Conservation (phyloP, 1,140 invertebrate genomes). For the Neoseiulus cucumeris region DNA sequence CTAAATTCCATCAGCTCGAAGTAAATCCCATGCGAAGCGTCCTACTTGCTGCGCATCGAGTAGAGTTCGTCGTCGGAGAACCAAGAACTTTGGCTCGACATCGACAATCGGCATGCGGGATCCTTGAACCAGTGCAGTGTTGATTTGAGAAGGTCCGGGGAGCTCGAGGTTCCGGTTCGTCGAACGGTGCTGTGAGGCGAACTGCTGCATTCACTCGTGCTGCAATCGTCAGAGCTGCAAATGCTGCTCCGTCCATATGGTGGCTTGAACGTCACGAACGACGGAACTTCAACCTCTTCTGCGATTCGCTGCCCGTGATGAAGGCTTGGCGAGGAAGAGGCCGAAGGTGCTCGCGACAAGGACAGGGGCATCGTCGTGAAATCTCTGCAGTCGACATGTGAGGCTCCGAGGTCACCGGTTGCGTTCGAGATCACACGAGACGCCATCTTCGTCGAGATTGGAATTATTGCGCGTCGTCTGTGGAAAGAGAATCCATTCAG, state of each 20-base stretch:
- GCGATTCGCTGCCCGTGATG: not conserved
- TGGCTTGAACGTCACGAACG: slow-evolving; percentile 2
- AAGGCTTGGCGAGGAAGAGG: not conserved
- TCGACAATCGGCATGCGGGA: slow-evolving; percentile 6
- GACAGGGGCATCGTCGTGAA: not conserved
- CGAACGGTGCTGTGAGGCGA: slow-evolving; percentile 6
- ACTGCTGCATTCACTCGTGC: slow-evolving; percentile 2
- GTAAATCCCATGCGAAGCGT: too few species aligned
- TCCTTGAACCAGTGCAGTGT: slow-evolving; percentile 4
- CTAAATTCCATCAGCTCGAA: too few species aligned
- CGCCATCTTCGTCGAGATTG: slow-evolving; percentile 2
- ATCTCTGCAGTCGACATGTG: slow-evolving; percentile 3
- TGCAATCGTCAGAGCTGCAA: slow-evolving; percentile 3
- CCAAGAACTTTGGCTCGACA: slow-evolving; percentile 8
- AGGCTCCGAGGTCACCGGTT: not conserved
- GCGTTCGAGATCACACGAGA: slow-evolving; percentile 6
- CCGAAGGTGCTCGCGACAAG: not conserved
- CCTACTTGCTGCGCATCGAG: slow-evolving; percentile 1
- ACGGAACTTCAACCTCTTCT: not conserved
- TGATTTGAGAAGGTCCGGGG: slow-evolving; percentile 1
- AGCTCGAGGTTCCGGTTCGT: not conserved
- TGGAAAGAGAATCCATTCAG: too few species aligned
- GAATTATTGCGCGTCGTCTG: slow-evolving; percentile 3
- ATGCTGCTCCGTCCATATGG: slow-evolving; percentile 2
- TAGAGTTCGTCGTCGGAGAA: slow-evolving; percentile 4